Evolutionary conservation across 1,140 invertebrate genomes (phyloP), one percentile per base, ranked within the genome.

Genomic region (Phthorimaea operculella): DNA sequence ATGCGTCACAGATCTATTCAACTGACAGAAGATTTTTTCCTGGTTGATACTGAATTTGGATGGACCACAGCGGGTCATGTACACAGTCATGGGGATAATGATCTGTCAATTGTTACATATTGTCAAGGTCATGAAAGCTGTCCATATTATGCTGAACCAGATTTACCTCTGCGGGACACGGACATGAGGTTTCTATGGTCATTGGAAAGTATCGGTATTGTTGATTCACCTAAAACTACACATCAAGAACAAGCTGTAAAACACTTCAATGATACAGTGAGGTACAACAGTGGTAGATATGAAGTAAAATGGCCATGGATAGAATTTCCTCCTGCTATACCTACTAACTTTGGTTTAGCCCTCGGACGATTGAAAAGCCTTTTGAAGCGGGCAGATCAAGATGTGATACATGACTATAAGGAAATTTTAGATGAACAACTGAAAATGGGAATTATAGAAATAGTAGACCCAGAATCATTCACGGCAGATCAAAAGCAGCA

Each of bases 41-140:
- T 58, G 11, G 47, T 58, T 1, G 16, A 58, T 11, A 42, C 56
- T n/a, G 56, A 58, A 48, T 58, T 58, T 49, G 56, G 56, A 10
- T 58, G 56, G 56, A 14, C 51, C 2, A 14, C 11, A 10, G 14
- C 28, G 15, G 49, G 51, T 8, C 16, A 33, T 14, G 10, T 15
- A 0, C 5, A 11, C 7, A 10, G 36, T 36, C 12, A 36, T 4
- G 33, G 17, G 8, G 17, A 33, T 45, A 9, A 21, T 21, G 17
- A 33, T 6, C 1, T 58, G 10, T 39, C 44, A 8, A 21, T 54
- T 4, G 15, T 54, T 14, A 54, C 56, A 17, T 58, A 58, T 39
- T 44, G 15, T 9, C 42, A 58, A 17, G 12, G 14, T 21, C 14
- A 11, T 9, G 4, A 14, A 21, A 10, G 17, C 1, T 28, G 17